Conservation (phyloP, 2,888 invertebrate species). For the Polydrusus cervinus region DNA sequence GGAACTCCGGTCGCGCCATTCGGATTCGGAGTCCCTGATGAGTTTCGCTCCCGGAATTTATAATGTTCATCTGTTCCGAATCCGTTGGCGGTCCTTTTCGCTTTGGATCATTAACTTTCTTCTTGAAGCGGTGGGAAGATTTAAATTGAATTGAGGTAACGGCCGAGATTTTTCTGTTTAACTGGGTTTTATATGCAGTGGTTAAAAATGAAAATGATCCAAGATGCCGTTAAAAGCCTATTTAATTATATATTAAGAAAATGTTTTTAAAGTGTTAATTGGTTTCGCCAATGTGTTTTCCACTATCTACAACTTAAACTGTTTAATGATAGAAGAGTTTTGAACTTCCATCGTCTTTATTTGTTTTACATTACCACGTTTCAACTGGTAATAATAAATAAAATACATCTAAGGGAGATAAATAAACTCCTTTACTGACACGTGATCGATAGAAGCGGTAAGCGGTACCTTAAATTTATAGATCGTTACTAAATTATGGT, state of each 20-base stretch:
- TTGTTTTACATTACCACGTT: too few species aligned
- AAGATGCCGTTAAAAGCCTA: background rate
- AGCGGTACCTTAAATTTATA: too few species aligned
- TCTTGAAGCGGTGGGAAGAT: slow-evolving; percentile 35
- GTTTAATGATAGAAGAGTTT: too few species aligned
- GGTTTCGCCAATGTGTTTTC: too few species aligned
- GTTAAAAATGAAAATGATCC: background rate
- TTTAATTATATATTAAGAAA: background rate
- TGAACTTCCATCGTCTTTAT: too few species aligned
- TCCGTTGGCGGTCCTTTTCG: slow-evolving; percentile 49
- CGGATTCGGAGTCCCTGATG: slow-evolving; percentile 59
- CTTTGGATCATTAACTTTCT: slow-evolving; percentile 55
- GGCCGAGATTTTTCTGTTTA: slow-evolving; percentile 26
- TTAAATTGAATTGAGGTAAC: slow-evolving; percentile 44
- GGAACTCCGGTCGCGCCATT: slow-evolving; percentile 44
- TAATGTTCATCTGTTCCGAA: slow-evolving; percentile 62
- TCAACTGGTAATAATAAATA: too few species aligned
- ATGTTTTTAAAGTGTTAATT: too few species aligned
- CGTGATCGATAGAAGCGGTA: too few species aligned
- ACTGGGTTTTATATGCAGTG: slow-evolving; percentile 10
- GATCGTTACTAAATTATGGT: too few species aligned
- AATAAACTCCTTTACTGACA: too few species aligned
- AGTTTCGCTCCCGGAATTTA: slow-evolving; percentile 66
- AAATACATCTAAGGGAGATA: too few species aligned
- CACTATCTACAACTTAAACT: too few species aligned